These are phyloP conservation scores for Agapornis roseicollis DNA, from an alignment of 2,113 vertebrate species.

Conservation along the genomic window DNA sequence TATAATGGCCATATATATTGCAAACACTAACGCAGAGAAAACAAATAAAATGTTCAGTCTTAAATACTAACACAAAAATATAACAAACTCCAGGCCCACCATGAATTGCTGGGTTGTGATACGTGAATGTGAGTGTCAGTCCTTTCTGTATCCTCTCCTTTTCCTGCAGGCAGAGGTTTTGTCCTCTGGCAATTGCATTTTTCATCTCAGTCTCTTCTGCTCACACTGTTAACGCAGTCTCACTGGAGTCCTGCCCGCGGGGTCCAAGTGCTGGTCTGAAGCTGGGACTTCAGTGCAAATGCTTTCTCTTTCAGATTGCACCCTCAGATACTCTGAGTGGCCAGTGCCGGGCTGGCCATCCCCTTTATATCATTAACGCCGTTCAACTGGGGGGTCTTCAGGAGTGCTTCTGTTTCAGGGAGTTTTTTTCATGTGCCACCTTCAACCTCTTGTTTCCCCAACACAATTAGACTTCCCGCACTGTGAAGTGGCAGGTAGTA, in stretches of 20 bases:
- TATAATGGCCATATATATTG: constrained; percentile 38
- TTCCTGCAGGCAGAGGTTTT: constrained; percentile 41
- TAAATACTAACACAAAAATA: constrained; percentile 76
- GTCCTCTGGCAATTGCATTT: constrained; percentile 26
- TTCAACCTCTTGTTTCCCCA: constrained; percentile 47
- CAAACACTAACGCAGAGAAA: constrained; percentile 62
- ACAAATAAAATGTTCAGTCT: constrained; percentile 52
- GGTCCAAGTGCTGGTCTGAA: constrained; percentile 63
- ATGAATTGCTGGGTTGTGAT: constrained; percentile 48
- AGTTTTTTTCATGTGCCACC: not conserved
- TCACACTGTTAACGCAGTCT: not conserved
- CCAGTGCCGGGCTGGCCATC: constrained; percentile 30
- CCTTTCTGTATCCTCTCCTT: constrained; percentile 22
- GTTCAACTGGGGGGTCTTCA: not conserved
- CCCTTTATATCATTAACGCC: not conserved
- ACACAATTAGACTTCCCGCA: constrained; percentile 52
- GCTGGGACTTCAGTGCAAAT: constrained; percentile 67
- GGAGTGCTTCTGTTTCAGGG: constrained; percentile 67
- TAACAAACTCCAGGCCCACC: constrained; percentile 67
- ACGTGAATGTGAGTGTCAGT: constrained; percentile 37
- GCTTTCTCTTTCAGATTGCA: constrained; percentile 48
- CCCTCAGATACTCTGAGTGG: constrained; percentile 44
- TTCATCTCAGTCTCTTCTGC: constrained; percentile 39
- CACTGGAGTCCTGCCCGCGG: not conserved
- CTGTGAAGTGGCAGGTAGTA: constrained; percentile 72